Percentiles rank a stretch among this genome's conserved stretches.
phyloP scores from a whole-genome alignment of 37 sponge, comb jelly and placozoan genomes.

The Petrosia ficiformis region DNA sequence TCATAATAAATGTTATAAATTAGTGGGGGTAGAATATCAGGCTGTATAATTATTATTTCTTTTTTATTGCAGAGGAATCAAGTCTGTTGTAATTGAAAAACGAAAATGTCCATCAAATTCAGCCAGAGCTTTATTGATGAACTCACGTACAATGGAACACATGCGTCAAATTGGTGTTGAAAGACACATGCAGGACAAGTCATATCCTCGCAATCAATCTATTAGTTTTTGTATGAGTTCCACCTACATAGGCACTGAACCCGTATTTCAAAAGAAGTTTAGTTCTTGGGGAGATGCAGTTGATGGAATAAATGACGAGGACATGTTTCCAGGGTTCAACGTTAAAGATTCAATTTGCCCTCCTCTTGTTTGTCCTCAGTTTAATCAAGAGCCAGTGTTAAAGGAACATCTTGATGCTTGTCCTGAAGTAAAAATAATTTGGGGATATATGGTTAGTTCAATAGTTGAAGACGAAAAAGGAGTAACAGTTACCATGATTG shows the following conservation, averaged over 20 bases:
- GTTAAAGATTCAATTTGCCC: background rate
- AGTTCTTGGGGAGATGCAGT: slow-evolving; percentile 59
- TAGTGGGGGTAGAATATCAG: too few relatives aligned
- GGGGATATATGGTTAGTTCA: slow-evolving; percentile 40
- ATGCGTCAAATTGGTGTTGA: slow-evolving; percentile 61
- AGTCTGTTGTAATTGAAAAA: slow-evolving; percentile 62
- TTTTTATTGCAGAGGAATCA: slow-evolving; percentile 27
- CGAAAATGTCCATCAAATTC: slow-evolving; percentile 28
- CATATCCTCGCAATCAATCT: slow-evolving; percentile 48
- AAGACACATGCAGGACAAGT: slow-evolving; percentile 17
- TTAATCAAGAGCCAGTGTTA: slow-evolving; percentile 51
- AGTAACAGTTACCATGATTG: slow-evolving; percentile 21
- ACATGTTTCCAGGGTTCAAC: slow-evolving; percentile 14
- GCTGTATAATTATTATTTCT: too few relatives aligned
- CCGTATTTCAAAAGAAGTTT: slow-evolving; percentile 16
- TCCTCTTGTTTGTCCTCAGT: slow-evolving; percentile 59
- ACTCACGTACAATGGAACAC: slow-evolving; percentile 67
- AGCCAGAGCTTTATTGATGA: slow-evolving; percentile 51
- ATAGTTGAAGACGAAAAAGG: slow-evolving; percentile 58
- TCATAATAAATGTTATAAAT: too few relatives aligned
- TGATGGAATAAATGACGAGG: slow-evolving; percentile 14
- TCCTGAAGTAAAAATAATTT: slow-evolving; percentile 27
- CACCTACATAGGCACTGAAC: background rate
- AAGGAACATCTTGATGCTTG: slow-evolving; percentile 36
- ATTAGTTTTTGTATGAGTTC: background rate